Conservation (phyloP, 2,113 vertebrate species). For the Pyxicephalus adspersus region DNA sequence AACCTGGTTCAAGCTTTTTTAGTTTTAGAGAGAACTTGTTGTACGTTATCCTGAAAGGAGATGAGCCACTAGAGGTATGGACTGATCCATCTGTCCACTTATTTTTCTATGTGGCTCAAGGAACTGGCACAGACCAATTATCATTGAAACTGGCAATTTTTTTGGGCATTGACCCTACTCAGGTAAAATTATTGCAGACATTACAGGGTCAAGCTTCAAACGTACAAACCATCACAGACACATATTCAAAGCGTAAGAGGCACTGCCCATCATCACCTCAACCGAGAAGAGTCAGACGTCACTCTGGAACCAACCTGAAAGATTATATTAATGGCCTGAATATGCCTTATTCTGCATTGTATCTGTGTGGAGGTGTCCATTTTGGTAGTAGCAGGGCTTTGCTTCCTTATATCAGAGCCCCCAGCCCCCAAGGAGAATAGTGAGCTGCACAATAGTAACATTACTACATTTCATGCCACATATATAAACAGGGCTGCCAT, state of each 20-base stretch:
- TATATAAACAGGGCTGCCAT: no score
- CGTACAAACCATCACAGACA: conserved; percentile 64
- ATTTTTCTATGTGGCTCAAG: conserved; percentile 63
- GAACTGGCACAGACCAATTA: conserved; percentile 38
- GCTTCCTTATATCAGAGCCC: no score
- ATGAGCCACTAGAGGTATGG: conserved; percentile 68
- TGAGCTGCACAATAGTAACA: no score
- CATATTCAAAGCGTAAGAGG: conserved; percentile 62
- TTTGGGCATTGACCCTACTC: conserved; percentile 62
- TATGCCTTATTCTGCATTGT: no score
- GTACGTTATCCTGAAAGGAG: conserved; percentile 69
- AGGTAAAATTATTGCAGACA: conserved; percentile 63
- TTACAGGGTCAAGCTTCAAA: conserved; percentile 64
- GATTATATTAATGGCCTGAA: no score
- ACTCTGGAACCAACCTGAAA: conserved; percentile 16
- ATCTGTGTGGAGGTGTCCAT: no score
- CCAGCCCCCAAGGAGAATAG: no score
- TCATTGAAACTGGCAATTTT: conserved; percentile 58
- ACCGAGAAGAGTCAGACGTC: conserved; percentile 11
- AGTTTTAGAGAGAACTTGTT: conserved; percentile 73
- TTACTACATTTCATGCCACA: no score
- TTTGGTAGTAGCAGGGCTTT: no score
- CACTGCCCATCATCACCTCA: conserved; percentile 65
- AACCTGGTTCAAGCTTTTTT: conserved; percentile 68
- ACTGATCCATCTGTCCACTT: conserved; percentile 65